phyloP scores from a whole-genome alignment of 2,888 invertebrate species.

The Pollenia angustigena region DNA sequence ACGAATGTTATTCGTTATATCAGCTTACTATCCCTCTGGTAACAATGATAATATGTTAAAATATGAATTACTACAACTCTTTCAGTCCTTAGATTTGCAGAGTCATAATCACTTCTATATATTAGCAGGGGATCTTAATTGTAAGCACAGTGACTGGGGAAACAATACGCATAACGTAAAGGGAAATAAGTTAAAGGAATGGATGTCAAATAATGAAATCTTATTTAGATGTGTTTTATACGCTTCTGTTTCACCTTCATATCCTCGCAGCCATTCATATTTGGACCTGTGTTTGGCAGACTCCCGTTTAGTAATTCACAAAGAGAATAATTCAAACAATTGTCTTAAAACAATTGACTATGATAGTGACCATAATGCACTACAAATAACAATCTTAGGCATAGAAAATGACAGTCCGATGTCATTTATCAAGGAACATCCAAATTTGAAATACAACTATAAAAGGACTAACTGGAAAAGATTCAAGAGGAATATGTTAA shows the following conservation, averaged over 20 bases:
- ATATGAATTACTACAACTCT: constrained; percentile 24
- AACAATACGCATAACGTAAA: constrained; percentile 16
- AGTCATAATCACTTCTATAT: constrained; percentile 27
- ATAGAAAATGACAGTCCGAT: constrained; percentile 14
- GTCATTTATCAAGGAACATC: background rate
- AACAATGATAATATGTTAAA: constrained; percentile 34
- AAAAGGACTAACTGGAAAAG: constrained; percentile 44
- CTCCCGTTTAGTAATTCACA: constrained; percentile 32
- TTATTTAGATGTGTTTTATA: constrained; percentile 34
- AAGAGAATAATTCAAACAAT: constrained; percentile 19
- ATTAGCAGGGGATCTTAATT: constrained; percentile 50
- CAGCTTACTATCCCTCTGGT: constrained; percentile 49
- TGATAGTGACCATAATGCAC: constrained; percentile 38
- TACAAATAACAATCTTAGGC: constrained; percentile 6
- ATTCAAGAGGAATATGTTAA: constrained; percentile 31
- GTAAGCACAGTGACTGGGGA: constrained; percentile 38
- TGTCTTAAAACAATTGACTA: constrained; percentile 24
- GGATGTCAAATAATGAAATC: constrained; percentile 25
- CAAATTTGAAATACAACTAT: constrained; percentile 11
- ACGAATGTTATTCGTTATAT: constrained; percentile 37
- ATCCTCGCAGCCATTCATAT: constrained; percentile 33
- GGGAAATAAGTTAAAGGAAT: constrained; percentile 28
- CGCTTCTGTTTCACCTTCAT: constrained; percentile 41
- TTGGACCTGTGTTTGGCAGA: constrained; percentile 49
- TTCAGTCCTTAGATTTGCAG: constrained; percentile 39